Evolutionary conservation across 2,888 invertebrate genomes (phyloP).

Genomic region (Idaea straminata): DNA sequence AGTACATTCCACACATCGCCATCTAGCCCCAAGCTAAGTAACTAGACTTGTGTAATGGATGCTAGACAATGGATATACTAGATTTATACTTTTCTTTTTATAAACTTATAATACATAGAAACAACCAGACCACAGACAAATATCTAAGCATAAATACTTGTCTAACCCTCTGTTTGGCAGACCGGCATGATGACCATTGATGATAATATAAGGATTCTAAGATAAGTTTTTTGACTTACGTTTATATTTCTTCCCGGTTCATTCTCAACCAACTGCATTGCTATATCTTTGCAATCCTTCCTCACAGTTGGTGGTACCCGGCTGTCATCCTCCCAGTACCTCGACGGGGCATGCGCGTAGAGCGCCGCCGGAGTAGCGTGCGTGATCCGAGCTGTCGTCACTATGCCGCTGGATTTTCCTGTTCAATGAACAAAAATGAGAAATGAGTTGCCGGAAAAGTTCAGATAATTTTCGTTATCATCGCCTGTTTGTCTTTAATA

Average conservation of each 20-base stretch:
- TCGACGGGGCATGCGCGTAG: conserved; percentile 86
- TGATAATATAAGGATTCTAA: not conserved
- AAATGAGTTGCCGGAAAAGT: conserved; percentile 1
- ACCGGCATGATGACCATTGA: no score
- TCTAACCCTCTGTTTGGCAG: no score
- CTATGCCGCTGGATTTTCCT: conserved; percentile 90
- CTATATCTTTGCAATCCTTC: conserved; percentile 88
- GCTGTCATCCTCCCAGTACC: conserved; percentile 90
- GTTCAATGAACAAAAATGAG: conserved; percentile 14
- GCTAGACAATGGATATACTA: no score
- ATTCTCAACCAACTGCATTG: conserved; percentile 87
- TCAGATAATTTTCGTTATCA: no score
- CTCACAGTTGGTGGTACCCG: conserved; percentile 86
- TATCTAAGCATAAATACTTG: no score
- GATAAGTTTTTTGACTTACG: conserved; percentile 57
- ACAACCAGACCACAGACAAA: no score
- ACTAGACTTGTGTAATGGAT: no score
- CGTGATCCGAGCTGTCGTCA: conserved; percentile 89
- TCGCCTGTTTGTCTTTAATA: no score
- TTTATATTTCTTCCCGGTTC: conserved; percentile 88
- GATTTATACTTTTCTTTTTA: no score
- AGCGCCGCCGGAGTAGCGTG: conserved; percentile 90
- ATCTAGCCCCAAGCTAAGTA: no score
- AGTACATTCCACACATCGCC: no score
- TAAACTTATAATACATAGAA: no score